phyloP scores from a whole-genome alignment of 37 sponge, comb jelly and placozoan genomes.

The Lycopodina hypogea region DNA sequence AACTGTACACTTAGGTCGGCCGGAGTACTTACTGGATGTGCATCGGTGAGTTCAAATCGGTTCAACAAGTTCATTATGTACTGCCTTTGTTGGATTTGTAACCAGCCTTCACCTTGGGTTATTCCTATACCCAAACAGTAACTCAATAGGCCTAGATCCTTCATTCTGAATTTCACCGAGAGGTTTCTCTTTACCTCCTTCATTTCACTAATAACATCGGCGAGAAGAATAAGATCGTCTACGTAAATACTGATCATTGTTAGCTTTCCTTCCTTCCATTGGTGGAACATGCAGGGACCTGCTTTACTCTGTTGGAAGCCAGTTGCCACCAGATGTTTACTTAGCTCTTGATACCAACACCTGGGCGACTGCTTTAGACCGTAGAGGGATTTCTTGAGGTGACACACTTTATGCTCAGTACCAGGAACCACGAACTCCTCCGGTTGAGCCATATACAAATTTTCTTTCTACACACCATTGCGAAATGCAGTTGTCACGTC shows the following conservation, averaged over 20 bases:
- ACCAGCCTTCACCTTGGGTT: not conserved
- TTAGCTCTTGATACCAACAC: constrained; percentile 49
- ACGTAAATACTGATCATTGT: constrained; percentile 14
- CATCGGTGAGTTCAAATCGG: constrained; percentile 40
- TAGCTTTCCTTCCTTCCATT: not conserved
- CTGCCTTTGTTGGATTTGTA: constrained; percentile 42
- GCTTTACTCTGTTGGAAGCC: constrained; percentile 35
- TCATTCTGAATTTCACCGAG: constrained; percentile 35
- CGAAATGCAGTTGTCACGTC: constrained; percentile 61
- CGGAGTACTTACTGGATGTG: constrained; percentile 42
- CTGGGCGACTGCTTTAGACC: constrained; percentile 48
- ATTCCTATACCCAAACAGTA: constrained; percentile 44
- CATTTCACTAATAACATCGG: not conserved
- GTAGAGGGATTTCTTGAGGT: constrained; percentile 27
- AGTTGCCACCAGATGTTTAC: constrained; percentile 37
- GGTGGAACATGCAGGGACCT: constrained; percentile 53
- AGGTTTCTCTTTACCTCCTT: constrained; percentile 12
- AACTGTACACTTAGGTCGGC: constrained; percentile 35
- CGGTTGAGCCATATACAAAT: constrained; percentile 57
- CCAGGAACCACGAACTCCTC: constrained; percentile 22
- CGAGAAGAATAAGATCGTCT: constrained; percentile 27
- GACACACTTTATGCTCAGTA: constrained; percentile 9
- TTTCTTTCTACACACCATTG: constrained; percentile 45
- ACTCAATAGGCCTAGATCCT: constrained; percentile 52
- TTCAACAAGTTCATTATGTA: constrained; percentile 39